Base-by-base conservation (phyloP, 2,113 vertebrate species). In the Oncorhynchus tshawytscha region DNA sequence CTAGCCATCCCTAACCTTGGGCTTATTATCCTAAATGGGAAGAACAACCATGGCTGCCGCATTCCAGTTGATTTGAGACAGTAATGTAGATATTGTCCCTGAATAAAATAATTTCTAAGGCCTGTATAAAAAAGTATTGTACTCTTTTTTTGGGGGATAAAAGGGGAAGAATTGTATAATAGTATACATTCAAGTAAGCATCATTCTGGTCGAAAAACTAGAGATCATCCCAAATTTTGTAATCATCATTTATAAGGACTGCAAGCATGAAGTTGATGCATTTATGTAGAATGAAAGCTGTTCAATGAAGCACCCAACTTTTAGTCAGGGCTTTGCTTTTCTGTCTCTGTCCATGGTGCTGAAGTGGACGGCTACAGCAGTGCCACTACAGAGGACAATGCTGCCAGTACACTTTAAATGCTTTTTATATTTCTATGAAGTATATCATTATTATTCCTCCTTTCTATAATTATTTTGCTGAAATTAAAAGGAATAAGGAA, bases 341-440 rank as follows among this genome's bases (percentile, higher is more conserved):
- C 3, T 18, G 31, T n/a, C 83, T 78, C 87, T 91, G 85, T 91
- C 90, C 90, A 9, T 89, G 90, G 88, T 90, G 78, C 90, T 91
- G 89, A 90, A 88, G 8, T 60, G 22, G 24, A 70, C 7, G 57
- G 2, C 27, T 22, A 34, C 64, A 59, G 65, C 69, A n/a, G 57
- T 12, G 27, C 27, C 16, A 31, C n/a, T 24, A 7, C 59, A 22
- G 12, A 15, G 49, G 49, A 54, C 49, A 16, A 22, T 62, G 59
- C 59, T 62, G 59, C 59, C 15, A 60, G 4, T 15, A 51, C 49
- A 51, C 49, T 16, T 39, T 15, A n/a, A 15, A 60, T 9, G 20
- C 59, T 8, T 60, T 8, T 20, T 60, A 60, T 62, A 69, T 27
- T 70, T 48, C 31, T 70, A 68, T 66, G 48, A 45, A 22, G 18